Evolutionary conservation across 2,888 invertebrate species (phyloP), one percentile per base, ranked within the genome.

Genomic region (Gastrophysa polygoni): DNA sequence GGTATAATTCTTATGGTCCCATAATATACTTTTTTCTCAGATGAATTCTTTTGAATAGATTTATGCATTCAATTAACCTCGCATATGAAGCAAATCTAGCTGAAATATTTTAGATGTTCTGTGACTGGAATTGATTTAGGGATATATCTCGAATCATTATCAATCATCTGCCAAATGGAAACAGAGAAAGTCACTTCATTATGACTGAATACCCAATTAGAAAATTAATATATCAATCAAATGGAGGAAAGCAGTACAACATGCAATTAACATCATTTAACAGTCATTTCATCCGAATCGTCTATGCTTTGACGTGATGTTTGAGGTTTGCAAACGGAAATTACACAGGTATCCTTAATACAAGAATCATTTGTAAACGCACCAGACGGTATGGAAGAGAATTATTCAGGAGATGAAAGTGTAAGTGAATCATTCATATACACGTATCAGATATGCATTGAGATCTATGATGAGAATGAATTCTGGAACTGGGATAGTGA

Each of bases 141-240:
- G 43, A 44, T 44, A 28, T 57, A 50, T 43, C 48, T 34, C 29
- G 7, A 44, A 50, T 38, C 5, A 14, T 44, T 51, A 50, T 58
- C 58, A 58, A 51, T 58, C 50, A 49, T 18, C 14, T 44, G 57
- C 14, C 24, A 43, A 34, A 38, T 18, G 38, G 17, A 50, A 17
- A 18, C 44, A 43, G 51, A 58, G 58, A 51, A 58, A 58, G 50
- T 49, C 21, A 49, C 38, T 51, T n/a, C 44, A 57, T 57, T 50
- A 21, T 24, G 28, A 18, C 49, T 57, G 49, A 57, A 38, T 34
- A 32, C 11, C 50, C 58, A 58, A 58, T 58, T 51, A 58, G 29
- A n/a, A 49, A 51, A 58, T 58, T 51, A 58, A 58, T 50, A 49
- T 58, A 58, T 58, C 58, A 51, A 58, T 58, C 58, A 58, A 44